Evolutionary conservation across 1,140 invertebrate species (phyloP).

Genomic region (Drosophila burlai): DNA sequence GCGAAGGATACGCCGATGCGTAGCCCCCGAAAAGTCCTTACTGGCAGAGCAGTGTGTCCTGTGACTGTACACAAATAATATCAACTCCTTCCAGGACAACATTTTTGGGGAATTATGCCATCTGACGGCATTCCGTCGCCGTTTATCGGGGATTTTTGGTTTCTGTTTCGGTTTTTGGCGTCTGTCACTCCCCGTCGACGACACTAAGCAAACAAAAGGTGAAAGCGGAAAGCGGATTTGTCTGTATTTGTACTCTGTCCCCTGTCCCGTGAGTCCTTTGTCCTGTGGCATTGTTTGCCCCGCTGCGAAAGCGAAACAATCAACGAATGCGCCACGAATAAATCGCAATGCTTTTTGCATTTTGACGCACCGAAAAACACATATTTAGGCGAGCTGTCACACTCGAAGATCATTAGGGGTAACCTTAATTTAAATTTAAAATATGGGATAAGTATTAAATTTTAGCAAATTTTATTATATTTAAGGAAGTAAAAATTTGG

Average conservation of each 20-base stretch:
- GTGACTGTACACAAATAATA: constrained; percentile 7
- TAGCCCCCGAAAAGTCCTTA: constrained; percentile 35
- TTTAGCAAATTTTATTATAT: not conserved
- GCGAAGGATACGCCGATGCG: constrained; percentile 39
- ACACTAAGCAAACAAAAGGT: constrained; percentile 44
- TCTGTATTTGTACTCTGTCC: constrained; percentile 26
- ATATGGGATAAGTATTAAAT: not conserved
- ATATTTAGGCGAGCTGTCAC: not conserved
- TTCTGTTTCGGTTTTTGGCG: constrained; percentile 20
- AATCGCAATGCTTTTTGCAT: constrained; percentile 45
- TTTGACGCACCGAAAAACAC: constrained; percentile 26
- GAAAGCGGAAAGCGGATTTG: constrained; percentile 48
- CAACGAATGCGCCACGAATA: constrained; percentile 67
- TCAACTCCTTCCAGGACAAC: not conserved
- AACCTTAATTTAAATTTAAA: not conserved
- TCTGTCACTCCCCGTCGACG: constrained; percentile 13
- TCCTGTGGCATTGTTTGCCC: constrained; percentile 26
- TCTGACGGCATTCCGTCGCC: constrained; percentile 42
- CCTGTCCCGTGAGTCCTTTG: constrained; percentile 8
- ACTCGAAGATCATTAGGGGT: not conserved
- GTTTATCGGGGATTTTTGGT: constrained; percentile 51
- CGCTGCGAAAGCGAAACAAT: constrained; percentile 55
- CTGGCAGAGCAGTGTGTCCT: constrained; percentile 7
- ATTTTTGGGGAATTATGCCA: constrained; percentile 27
- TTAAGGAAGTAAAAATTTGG: not conserved